Percentiles rank a stretch among this genome's conserved stretches.
Conservation (phyloP, 2,888 invertebrate genomes). For the Noctua fimbriata region DNA sequence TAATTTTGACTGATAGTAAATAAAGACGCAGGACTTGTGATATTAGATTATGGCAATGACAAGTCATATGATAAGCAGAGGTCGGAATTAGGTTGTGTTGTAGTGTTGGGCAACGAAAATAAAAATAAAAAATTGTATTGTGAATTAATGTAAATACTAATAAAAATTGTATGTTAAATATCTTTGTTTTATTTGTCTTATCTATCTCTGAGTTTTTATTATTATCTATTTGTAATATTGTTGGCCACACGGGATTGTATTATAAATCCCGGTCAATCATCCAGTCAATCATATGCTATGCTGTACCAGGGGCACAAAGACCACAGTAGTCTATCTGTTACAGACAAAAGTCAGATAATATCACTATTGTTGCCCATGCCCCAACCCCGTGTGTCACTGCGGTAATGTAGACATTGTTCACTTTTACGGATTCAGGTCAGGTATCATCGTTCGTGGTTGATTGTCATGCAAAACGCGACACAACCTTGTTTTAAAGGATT, state of each 20-base stretch:
- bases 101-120: too few relatives aligned
- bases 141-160: too few relatives aligned
- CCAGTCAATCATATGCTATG: background rate
- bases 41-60: background rate
- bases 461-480: slow-evolving; percentile 55
- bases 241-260: too few relatives aligned
- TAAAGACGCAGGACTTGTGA: background rate
- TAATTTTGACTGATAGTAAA: background rate
- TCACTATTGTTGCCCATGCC: background rate
- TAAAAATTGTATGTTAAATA: too few relatives aligned
- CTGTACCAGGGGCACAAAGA: background rate
- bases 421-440: slow-evolving; percentile 66
- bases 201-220: too few relatives aligned
- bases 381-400: slow-evolving; percentile 19
- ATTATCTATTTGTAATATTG: too few relatives aligned
- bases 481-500: slow-evolving; percentile 48
- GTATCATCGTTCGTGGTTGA: slow-evolving; percentile 49
- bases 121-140: too few relatives aligned
- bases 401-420: slow-evolving; percentile 50
- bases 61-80: too few relatives aligned
- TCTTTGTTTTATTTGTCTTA: too few relatives aligned
- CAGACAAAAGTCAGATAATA: background rate
- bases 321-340: background rate
- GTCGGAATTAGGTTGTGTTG: too few relatives aligned
- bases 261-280: too few relatives aligned